Percentiles rank a stretch among this genome's conserved stretches.
These are phyloP conservation scores for Linnaemya tessellans DNA, from an alignment of 2,888 invertebrate genomes.

Conservation along the genomic window DNA sequence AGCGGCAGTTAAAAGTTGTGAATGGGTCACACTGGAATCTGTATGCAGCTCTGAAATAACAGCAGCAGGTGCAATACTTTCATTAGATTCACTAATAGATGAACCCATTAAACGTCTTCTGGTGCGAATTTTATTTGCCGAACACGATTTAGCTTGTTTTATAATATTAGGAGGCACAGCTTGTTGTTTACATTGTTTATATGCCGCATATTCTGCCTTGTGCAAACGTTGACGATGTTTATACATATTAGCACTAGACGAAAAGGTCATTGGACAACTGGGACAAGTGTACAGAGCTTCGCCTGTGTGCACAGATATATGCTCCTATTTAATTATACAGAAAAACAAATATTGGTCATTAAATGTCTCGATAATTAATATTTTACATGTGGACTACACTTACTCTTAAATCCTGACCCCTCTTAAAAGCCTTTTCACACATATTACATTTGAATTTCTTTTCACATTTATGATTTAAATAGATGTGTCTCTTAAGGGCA, in stretches of 20 bases:
- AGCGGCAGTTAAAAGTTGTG: slow-evolving; percentile 30
- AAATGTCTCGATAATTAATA: neutral
- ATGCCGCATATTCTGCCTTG: slow-evolving; percentile 80
- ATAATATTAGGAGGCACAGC: slow-evolving; percentile 80
- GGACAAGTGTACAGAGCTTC: slow-evolving; percentile 82
- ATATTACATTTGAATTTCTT: slow-evolving; percentile 81
- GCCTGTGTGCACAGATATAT: slow-evolving; percentile 82
- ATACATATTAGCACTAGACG: slow-evolving; percentile 82
- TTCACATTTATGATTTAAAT: slow-evolving; percentile 81
- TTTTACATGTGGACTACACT: slow-evolving; percentile 9
- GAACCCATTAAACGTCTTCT: slow-evolving; percentile 47
- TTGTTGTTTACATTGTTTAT: slow-evolving; percentile 78
- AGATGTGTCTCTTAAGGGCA: slow-evolving; percentile 81
- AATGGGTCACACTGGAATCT: slow-evolving; percentile 1
- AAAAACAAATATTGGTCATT: slow-evolving; percentile 1
- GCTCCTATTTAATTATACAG: slow-evolving; percentile 76
- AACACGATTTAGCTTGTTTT: slow-evolving; percentile 75
- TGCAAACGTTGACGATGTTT: slow-evolving; percentile 82
- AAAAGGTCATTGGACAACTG: slow-evolving; percentile 82
- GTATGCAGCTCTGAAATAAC: neutral
- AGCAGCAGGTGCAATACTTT: slow-evolving; percentile 1
- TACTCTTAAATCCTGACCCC: slow-evolving; percentile 80
- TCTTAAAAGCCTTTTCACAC: slow-evolving; percentile 82
- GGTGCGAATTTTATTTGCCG: slow-evolving; percentile 46
- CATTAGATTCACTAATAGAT: slow-evolving; percentile 14